Percentiles rank a stretch among this genome's conserved stretches.
phyloP scores from a whole-genome alignment of 30 jellyfish, hydroid and myxozoan genomes.

The Aurelia sp. region DNA sequence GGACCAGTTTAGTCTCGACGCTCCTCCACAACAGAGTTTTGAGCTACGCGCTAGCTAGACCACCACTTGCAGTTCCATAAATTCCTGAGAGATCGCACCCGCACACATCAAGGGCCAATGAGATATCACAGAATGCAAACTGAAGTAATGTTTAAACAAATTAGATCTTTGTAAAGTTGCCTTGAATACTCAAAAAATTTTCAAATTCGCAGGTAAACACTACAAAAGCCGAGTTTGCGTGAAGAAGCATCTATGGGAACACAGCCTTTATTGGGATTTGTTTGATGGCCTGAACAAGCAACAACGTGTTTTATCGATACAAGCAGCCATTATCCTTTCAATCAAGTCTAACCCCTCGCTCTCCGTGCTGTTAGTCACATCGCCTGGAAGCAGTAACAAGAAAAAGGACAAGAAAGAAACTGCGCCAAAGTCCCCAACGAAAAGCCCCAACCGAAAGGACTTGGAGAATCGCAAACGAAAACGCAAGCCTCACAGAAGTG shows the following conservation, averaged over 20 bases:
- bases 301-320: slow-evolving; percentile 95
- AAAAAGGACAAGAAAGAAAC: slow-evolving; percentile 73
- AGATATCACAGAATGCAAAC: too few species aligned
- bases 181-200: not conserved
- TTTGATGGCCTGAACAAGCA: slow-evolving; percentile 96
- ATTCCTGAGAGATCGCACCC: too few species aligned
- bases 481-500: slow-evolving; percentile 39
- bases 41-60: too few species aligned
- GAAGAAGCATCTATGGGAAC: slow-evolving; percentile 97
- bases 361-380: slow-evolving; percentile 85
- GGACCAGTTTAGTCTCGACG: too few species aligned
- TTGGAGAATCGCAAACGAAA: slow-evolving; percentile 53
- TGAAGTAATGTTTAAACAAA: too few species aligned
- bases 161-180: too few species aligned
- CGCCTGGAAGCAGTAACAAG: slow-evolving; percentile 83
- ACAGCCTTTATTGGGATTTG: slow-evolving; percentile 95
- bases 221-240: slow-evolving; percentile 97
- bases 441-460: slow-evolving; percentile 56
- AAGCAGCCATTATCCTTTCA: slow-evolving; percentile 93
- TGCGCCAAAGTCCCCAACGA: not conserved
- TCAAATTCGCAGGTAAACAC: slow-evolving; percentile 80
- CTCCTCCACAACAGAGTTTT: too few species aligned
- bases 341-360: slow-evolving; percentile 91
- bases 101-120: too few species aligned
- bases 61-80: too few species aligned